Percentiles rank a stretch among this genome's conserved stretches.
These are phyloP conservation scores for Desmophyllum pertusum DNA, from an alignment of 92 coral and sea anemone genomes.

Conservation along the genomic window DNA sequence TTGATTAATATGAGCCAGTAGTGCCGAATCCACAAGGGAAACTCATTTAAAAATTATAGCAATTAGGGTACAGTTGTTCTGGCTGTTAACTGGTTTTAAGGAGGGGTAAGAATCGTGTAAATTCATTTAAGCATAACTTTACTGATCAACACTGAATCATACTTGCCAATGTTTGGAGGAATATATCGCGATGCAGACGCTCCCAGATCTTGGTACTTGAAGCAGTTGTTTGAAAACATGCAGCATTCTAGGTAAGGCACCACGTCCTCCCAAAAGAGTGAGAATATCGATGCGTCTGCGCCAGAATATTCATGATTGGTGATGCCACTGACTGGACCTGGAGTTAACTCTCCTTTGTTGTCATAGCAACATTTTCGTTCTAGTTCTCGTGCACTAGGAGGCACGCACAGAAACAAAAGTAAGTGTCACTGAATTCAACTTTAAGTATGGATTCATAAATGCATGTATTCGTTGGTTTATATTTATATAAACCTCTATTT, in stretches of 20 bases:
- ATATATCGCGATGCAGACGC: constrained; percentile 37
- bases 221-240: constrained; percentile 41
- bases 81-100: neutral
- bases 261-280: constrained; percentile 21
- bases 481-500: no score
- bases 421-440: no score
- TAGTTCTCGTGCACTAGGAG: constrained; percentile 26
- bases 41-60: no score
- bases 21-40: no score
- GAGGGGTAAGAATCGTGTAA: neutral
- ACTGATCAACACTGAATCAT: neutral
- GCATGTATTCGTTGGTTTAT: no score
- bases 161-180: constrained; percentile 57
- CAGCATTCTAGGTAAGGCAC: constrained; percentile 59
- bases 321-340: constrained; percentile 45
- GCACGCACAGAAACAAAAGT: neutral
- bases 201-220: constrained; percentile 25
- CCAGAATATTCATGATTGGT: constrained; percentile 3
- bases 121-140: neutral
- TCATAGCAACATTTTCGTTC: constrained; percentile 55
- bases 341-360: constrained; percentile 50
- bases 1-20: no score
- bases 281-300: neutral
- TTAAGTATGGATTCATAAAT: no score
- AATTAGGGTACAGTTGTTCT: no score